Evolutionary conservation across 2,888 invertebrate species (phyloP).

Genomic region (Thyatira batis): DNA sequence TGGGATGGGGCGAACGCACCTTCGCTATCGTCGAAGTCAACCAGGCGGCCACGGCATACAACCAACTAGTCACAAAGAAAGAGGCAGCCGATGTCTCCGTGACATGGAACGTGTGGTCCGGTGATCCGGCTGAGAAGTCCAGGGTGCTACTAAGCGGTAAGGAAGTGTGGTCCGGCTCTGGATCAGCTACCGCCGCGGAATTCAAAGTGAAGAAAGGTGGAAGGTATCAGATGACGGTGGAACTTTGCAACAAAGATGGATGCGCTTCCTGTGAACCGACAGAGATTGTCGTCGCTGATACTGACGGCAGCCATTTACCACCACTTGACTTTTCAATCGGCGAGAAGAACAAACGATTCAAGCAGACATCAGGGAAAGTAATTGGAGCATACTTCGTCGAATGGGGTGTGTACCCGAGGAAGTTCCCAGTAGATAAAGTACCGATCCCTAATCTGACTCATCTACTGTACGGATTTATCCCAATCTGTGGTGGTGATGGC

Average conservation of each 20-base stretch:
- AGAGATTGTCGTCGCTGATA: slow-evolving; percentile 74
- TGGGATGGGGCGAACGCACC: slow-evolving; percentile 76
- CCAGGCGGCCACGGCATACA: slow-evolving; percentile 77
- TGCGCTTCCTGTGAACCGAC: slow-evolving; percentile 68
- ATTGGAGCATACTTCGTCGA: slow-evolving; percentile 76
- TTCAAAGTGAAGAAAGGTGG: slow-evolving; percentile 76
- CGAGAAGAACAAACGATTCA: slow-evolving; percentile 73
- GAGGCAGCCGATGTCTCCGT: slow-evolving; percentile 73
- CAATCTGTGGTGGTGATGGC: slow-evolving; percentile 77
- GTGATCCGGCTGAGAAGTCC: slow-evolving; percentile 65
- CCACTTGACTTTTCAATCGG: slow-evolving; percentile 66
- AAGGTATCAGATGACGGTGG: slow-evolving; percentile 68
- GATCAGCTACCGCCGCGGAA: slow-evolving; percentile 60
- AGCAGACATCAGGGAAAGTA: slow-evolving; percentile 76
- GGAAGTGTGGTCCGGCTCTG: slow-evolving; percentile 66
- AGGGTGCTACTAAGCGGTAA: slow-evolving; percentile 62
- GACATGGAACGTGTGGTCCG: slow-evolving; percentile 78
- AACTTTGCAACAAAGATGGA: slow-evolving; percentile 72
- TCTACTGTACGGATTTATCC: slow-evolving; percentile 74
- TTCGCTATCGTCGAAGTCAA: slow-evolving; percentile 77
- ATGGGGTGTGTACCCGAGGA: slow-evolving; percentile 77
- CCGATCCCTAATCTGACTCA: slow-evolving; percentile 75
- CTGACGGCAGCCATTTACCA: slow-evolving; percentile 76
- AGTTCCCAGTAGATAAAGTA: slow-evolving; percentile 71
- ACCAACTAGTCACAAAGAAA: slow-evolving; percentile 67